Percentiles rank a stretch among this genome's conserved stretches.
phyloP scores from a whole-genome alignment of 2,888 invertebrate species.

The Drosophila formosana region DNA sequence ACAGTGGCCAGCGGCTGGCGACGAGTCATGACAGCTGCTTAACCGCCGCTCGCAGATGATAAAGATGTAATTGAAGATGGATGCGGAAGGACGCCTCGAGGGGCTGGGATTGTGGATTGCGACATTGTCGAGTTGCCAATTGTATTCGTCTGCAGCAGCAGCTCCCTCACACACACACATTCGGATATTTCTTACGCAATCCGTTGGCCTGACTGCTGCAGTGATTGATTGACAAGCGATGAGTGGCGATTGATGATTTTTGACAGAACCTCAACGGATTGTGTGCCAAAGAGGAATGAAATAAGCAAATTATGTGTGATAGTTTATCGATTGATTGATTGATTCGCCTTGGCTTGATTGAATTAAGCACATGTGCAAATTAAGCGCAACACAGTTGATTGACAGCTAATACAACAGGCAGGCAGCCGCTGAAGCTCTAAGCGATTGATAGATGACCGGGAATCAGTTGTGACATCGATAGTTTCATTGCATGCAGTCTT shows the following conservation, averaged over 20 bases:
- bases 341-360: slow-evolving; percentile 5
- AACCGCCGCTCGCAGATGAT: slow-evolving; percentile 32
- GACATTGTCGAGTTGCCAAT: slow-evolving; percentile 22
- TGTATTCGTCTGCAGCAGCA: slow-evolving; percentile 14
- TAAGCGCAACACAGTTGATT: neutral
- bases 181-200: slow-evolving; percentile 49
- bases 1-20: slow-evolving; percentile 10
- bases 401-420: neutral
- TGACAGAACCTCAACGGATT: slow-evolving; percentile 11
- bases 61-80: slow-evolving; percentile 25
- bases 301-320: neutral
- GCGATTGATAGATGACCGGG: too few relatives aligned
- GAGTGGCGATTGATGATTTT: slow-evolving; percentile 25
- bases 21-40: slow-evolving; percentile 41
- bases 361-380: neutral
- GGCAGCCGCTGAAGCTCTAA: too few relatives aligned
- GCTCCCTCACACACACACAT: slow-evolving; percentile 9
- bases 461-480: too few relatives aligned
- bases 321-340: slow-evolving; percentile 32
- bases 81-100: neutral
- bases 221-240: slow-evolving; percentile 47
- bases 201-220: slow-evolving; percentile 26
- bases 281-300: slow-evolving; percentile 1
- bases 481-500: too few relatives aligned
- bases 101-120: neutral